A percentile compares a stretch with the other conserved stretches of the same genome.
Evolutionary conservation across 2,797 vertebrate genomes (phyloP).

Genomic region (Coracias cyanogaster): DNA sequence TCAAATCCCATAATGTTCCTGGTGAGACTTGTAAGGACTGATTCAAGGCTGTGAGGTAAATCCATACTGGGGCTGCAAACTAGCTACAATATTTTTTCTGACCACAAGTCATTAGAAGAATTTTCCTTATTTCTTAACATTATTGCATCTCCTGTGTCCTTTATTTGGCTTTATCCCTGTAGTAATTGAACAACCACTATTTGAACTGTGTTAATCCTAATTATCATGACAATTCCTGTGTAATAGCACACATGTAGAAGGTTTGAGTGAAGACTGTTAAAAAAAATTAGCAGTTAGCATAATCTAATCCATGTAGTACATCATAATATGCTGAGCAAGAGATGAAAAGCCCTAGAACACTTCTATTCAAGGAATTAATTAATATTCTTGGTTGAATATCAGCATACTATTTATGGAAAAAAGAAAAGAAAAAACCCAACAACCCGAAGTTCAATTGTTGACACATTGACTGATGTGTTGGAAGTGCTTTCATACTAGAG

Average conservation of each 20-base stretch:
- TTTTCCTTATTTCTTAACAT: neutral
- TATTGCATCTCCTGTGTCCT: neutral
- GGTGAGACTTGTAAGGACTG: neutral
- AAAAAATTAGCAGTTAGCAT: constrained; percentile 10
- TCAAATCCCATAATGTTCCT: neutral
- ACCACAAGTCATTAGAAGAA: neutral
- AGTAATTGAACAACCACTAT: neutral
- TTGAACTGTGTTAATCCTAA: neutral
- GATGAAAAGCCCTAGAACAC: constrained; percentile 21
- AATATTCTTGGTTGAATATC: constrained; percentile 48
- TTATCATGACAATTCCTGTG: neutral
- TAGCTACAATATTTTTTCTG: neutral
- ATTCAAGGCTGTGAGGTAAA: neutral
- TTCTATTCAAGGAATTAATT: constrained; percentile 28
- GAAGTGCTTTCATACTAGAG: neutral
- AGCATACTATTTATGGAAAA: neutral
- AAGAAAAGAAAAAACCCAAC: neutral
- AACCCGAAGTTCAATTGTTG: neutral
- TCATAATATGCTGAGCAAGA: neutral
- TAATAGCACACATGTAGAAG: neutral
- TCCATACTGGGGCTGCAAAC: neutral
- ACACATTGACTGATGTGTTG: neutral
- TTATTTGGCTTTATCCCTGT: neutral
- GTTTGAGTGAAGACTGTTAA: neutral
- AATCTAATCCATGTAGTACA: constrained; percentile 6